phyloP scores from a whole-genome alignment of 2,113 vertebrate genomes.

The Tonatia bakeri region DNA sequence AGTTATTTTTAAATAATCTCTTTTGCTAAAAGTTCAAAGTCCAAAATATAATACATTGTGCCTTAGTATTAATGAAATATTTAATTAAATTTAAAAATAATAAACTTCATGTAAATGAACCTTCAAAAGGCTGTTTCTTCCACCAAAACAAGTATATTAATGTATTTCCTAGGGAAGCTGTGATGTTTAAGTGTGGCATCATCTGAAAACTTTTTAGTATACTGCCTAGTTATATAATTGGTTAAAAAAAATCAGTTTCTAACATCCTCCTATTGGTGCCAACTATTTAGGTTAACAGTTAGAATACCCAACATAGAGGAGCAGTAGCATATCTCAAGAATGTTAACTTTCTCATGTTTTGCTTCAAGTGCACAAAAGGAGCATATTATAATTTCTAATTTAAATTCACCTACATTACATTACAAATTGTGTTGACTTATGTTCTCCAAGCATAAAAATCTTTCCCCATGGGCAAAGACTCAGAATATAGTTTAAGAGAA shows the following conservation, averaged over 20 bases:
- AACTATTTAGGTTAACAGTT: neutral
- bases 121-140: neutral
- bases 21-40: slow-evolving; percentile 17
- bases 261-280: neutral
- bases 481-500: slow-evolving; percentile 30
- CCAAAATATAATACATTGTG: no score
- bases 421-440: neutral
- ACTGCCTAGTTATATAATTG: neutral
- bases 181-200: neutral
- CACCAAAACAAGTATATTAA: neutral
- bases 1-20: neutral
- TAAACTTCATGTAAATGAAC: neutral
- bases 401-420: slow-evolving; percentile 8
- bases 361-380: neutral
- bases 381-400: slow-evolving; percentile 7
- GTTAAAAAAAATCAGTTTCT: neutral
- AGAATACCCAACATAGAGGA: neutral
- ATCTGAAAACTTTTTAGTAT: slow-evolving; percentile 1
- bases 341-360: neutral
- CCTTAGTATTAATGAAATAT: no score
- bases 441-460: slow-evolving; percentile 25
- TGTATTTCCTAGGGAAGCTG: neutral
- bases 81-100: no score
- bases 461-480: neutral
- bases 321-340: neutral